A percentile compares a stretch with the other conserved stretches of the same genome.
Evolutionary conservation across 2,113 vertebrate species (phyloP).

Genomic region (Athene noctua): DNA sequence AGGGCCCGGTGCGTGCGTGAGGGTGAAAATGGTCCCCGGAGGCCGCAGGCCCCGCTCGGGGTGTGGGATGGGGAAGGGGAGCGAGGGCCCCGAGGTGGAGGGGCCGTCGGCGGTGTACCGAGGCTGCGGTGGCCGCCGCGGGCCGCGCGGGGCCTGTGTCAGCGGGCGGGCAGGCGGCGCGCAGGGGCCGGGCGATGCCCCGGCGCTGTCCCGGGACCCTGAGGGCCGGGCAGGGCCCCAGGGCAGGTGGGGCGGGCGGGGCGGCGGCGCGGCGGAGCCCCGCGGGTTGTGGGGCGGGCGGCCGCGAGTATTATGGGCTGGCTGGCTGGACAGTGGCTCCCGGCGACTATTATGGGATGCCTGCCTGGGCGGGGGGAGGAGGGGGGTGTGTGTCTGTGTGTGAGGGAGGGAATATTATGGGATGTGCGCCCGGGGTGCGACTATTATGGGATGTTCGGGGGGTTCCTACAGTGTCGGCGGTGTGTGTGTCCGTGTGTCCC

Average conservation of each 20-base stretch:
- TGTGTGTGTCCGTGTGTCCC: neutral
- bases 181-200: neutral
- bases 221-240: neutral
- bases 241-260: neutral
- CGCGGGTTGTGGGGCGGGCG: constrained; percentile 61
- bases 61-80: neutral
- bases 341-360: constrained; percentile 67
- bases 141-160: neutral
- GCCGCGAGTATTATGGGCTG: constrained; percentile 79
- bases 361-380: neutral
- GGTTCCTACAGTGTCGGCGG: constrained; percentile 6
- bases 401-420: constrained; percentile 20
- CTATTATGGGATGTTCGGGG: constrained; percentile 63
- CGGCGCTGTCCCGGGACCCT: constrained; percentile 45
- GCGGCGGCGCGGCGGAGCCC: neutral
- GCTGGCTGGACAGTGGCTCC: constrained; percentile 70
- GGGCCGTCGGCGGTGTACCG: neutral
- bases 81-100: neutral
- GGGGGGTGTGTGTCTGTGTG: neutral
- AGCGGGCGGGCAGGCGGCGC: neutral
- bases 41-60: rapidly evolving
- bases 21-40: rapidly evolving
- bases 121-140: neutral
- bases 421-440: neutral
- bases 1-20: rapidly evolving